phyloP scores from a whole-genome alignment of 2,797 vertebrate genomes.

The Pseudotriccus pelzelni region DNA sequence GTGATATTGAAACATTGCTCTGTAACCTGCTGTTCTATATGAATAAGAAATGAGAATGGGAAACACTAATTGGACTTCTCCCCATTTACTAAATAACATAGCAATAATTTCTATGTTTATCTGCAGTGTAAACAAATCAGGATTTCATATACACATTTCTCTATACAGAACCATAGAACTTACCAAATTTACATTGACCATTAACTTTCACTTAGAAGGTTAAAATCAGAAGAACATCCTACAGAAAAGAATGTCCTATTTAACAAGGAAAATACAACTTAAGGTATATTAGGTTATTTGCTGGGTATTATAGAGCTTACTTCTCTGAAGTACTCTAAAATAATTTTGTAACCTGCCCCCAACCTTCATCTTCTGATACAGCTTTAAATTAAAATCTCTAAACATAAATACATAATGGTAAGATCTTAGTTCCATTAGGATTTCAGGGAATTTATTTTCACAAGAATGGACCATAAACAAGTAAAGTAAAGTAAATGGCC shows the following conservation, averaged over 20 bases:
- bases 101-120: constrained; percentile 59
- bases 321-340: not conserved
- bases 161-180: not conserved
- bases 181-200: constrained; percentile 14
- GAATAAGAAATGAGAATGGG: constrained; percentile 84
- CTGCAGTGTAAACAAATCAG: constrained; percentile 65
- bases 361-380: not conserved
- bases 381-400: not conserved
- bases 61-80: constrained; percentile 66
- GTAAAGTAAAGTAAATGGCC: too few relatives aligned
- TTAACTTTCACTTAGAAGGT: constrained; percentile 14
- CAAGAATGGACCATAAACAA: not conserved
- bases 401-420: not conserved
- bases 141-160: constrained; percentile 43
- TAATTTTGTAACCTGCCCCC: not conserved
- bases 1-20: constrained; percentile 76
- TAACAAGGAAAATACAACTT: not conserved
- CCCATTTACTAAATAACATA: constrained; percentile 62
- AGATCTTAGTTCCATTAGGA: not conserved
- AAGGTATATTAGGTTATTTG: not conserved
- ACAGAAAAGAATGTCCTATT: not conserved
- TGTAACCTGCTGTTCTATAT: constrained; percentile 80
- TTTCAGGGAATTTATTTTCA: not conserved
- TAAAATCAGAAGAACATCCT: constrained; percentile 2
- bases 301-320: not conserved